Evolutionary conservation across 2,888 invertebrate species (phyloP), one percentile per base, ranked within the genome.

Genomic region (Brachycybe producta): DNA sequence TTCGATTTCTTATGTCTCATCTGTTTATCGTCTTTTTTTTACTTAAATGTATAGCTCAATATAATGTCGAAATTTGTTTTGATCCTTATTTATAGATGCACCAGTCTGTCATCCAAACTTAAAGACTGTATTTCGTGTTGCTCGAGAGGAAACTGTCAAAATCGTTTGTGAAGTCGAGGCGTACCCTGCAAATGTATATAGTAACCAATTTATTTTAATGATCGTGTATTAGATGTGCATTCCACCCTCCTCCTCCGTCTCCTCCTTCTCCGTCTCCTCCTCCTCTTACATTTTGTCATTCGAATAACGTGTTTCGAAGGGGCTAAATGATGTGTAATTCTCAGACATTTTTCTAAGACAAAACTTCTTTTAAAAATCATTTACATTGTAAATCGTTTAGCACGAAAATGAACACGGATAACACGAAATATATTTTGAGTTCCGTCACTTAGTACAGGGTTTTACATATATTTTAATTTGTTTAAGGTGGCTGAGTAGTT

Each of bases 131-230:
- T 59, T 57, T 32, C 57, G 58, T 7, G 59, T 58, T 1, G 60
- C 59, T 2, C 53, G 57, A 43, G 53, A 55, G 17, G 59, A 60
- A 40, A 52, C 53, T 13, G 57, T 55, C 3, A 49, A 49, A 8
- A 54, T 59, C 11, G 53, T 53, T 11, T 59, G 59, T 40, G 57
- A 57, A 38, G 56, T 59, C 1, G 56, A 57, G 21, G 58, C 59
- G 8, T 56, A 58, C 28, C 59, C 59, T 7, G 47, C 52, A 15
- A 55, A 59, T 27, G 58, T 59, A 21, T 38, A 40, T 49, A 7
- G n/a, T n/a, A n/a, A n/a, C n/a, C n/a, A n/a, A n/a, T 32, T 13
- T 32, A 32, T 13, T 32, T 11, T 32, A 11, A 32, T 32, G 32
- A 13, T 32, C 11, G 13, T 32, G 32, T 13, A 32, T 32, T 32